Conservation (phyloP, 2,113 vertebrate species). For the Takifugu bimaculatus region DNA sequence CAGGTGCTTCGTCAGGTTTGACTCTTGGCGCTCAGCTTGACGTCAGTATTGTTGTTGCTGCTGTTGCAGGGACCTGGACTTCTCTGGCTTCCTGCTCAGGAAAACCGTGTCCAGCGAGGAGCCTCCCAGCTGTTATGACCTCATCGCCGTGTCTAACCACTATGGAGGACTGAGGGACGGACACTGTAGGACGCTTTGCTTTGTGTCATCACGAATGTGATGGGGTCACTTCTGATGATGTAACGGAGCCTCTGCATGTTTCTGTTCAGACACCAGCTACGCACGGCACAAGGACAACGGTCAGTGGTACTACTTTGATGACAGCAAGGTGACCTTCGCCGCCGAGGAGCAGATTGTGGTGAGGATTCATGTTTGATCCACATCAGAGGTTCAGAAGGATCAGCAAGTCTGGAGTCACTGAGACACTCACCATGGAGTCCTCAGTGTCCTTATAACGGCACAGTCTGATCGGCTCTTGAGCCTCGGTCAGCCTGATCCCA, state of each 20-base stretch:
- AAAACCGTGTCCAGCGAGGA: conserved; percentile 66
- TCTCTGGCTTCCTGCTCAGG: conserved; percentile 80
- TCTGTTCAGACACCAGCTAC: conserved; percentile 80
- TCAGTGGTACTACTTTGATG: conserved; percentile 88
- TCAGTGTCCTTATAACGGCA: too few species aligned
- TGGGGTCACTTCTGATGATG: neutral
- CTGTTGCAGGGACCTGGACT: conserved; percentile 78
- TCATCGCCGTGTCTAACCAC: conserved; percentile 88
- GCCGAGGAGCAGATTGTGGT: conserved; percentile 83
- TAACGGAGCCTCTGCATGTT: conserved; percentile 13
- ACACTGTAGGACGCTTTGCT: conserved; percentile 75
- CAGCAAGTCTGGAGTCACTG: too few species aligned
- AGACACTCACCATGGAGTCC: too few species aligned
- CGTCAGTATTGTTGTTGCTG: too few species aligned
- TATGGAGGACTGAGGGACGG: conserved; percentile 86
- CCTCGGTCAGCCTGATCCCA: too few species aligned
- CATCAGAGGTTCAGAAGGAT: too few species aligned
- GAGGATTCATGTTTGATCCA: conserved; percentile 13
- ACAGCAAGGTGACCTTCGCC: conserved; percentile 82
- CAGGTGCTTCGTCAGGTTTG: too few species aligned
- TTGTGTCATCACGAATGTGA: neutral
- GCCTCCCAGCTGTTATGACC: conserved; percentile 81
- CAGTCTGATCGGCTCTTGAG: too few species aligned
- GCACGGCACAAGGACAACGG: conserved; percentile 83
- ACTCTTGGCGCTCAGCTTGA: too few species aligned